Base-by-base conservation (phyloP, 2,113 vertebrate species). In the Microtus montanus region DNA sequence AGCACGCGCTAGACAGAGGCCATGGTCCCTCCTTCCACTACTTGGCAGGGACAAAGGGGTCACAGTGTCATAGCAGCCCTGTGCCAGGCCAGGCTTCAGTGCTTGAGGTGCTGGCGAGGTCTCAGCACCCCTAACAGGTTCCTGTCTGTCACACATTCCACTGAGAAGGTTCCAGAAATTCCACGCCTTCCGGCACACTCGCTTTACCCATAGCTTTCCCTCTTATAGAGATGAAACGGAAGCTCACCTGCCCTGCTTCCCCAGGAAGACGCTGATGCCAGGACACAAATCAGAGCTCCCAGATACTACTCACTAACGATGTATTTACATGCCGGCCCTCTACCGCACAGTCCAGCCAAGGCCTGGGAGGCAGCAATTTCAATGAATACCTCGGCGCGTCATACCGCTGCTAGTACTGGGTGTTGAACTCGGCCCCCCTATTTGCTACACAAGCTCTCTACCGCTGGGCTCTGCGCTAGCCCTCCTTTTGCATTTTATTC, bases 101-200 rank as follows among this genome's bases (percentile, higher is more conserved):
- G 68, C 75, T 41, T 75, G 49, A 54, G 68, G 30, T 80, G 3
- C 30, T 33, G 77, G 26, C 22, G 5, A 24, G 54, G 77, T 79
- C 94, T 92, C 15, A 54, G 64, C 70, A 73, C 38, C 84, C 75
- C n/a, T 47, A 64, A 49, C 41, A 90, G 95, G 84, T 64, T 95
- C 83, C 89, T 85, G 47, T 92, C 90, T 74, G 47, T 96, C 89
- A 95, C 87, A 93, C 63, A 86, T 83, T 95, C 90, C 86, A 38
- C 85, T 8, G 58, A 91, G 90, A 96, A 88, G 75, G 33, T 91
- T 96, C 75, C 80, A 44, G 58, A 96, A 93, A 95, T 94, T 75
- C 90, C 93, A 30, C n/a, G 83, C 96, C 92, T 97, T 96, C 95
- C 86, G 93, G 73, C 63, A 49, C 33, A n/a, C 17, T 61, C 73